These are phyloP conservation scores for Drosophila sulfurigaster DNA, from an alignment of 1,140 invertebrate genomes.

Conservation along the genomic window DNA sequence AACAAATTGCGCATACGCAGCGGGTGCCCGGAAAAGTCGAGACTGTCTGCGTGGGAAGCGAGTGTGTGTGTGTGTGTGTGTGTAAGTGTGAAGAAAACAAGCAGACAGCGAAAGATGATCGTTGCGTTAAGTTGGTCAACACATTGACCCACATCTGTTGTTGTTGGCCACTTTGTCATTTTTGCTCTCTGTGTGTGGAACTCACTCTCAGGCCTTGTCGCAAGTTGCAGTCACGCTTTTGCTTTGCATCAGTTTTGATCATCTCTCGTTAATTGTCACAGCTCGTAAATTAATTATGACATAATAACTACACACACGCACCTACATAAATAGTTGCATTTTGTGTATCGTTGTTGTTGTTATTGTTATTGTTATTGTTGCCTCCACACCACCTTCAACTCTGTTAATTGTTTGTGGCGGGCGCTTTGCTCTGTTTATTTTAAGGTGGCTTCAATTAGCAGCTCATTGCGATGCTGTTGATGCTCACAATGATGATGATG, in stretches of 20 bases:
- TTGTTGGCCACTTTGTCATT: conserved; percentile 23
- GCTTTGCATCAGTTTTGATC: conserved; percentile 58
- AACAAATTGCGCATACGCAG: conserved; percentile 74
- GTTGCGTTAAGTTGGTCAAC: conserved; percentile 44
- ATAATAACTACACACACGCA: conserved; percentile 60
- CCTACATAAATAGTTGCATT: conserved; percentile 43
- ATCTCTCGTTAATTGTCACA: conserved; percentile 80
- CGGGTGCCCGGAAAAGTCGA: conserved; percentile 59
- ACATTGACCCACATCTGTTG: conserved; percentile 55
- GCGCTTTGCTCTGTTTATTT: conserved; percentile 76
- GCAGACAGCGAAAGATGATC: conserved; percentile 48
- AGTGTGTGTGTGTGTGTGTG: conserved; percentile 2
- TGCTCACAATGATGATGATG: not conserved
- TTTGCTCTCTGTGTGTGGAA: no score
- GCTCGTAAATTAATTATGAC: conserved; percentile 82
- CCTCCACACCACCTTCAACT: conserved; percentile 60
- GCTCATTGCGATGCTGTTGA: conserved; percentile 43
- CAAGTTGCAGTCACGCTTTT: conserved; percentile 63
- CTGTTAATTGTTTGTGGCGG: conserved; percentile 74
- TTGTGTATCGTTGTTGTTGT: conserved; percentile 12
- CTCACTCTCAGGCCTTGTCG: conserved; percentile 53
- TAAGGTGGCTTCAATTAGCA: conserved; percentile 81
- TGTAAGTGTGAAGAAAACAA: conserved; percentile 14
- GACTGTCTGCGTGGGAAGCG: conserved; percentile 36
- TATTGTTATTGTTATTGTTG: conserved; percentile 27